Base-by-base conservation (phyloP, 1,140 invertebrate genomes). In the Bilobella aurantiaca region DNA sequence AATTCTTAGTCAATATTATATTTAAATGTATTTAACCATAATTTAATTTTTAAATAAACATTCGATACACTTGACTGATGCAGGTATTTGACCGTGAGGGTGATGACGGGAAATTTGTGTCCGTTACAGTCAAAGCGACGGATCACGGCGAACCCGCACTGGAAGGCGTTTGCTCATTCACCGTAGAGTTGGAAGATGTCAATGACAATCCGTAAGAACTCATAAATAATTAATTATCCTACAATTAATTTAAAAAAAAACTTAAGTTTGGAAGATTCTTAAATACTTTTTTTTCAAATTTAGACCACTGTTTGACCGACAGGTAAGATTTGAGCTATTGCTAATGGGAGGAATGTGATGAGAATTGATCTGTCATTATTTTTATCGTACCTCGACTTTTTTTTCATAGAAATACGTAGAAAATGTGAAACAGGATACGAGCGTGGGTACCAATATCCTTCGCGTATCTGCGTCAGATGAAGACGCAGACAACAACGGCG, bases 381-480 rank as follows among this genome's bases (percentile, higher is more conserved):
- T n/a, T n/a, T n/a, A n/a, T n/a, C n/a, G n/a, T n/a, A n/a, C n/a
- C n/a, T n/a, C n/a, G n/a, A n/a, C n/a, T 56, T 68, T 64, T 63
- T 69, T 63, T 69, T 80, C 81, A 32, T 78, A 93, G 90, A 93
- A 93, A 90, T 96, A 95, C 78, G 87, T 93, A 67, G 93, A 96
- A 78, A 94, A 95, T 79, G 91, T 96, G 14, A 95, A 95, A 79
- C 93, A 96, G 82, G 93, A 96, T 76, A 93, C 92, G 27, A 93
- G 90, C 78, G 92, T 93, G 71, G 92, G 92, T 47, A 94, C 91
- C 31, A 95, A 94, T 77, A 95, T 96, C 71, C 79, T 96, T 57
- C 83, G 92, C 75, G 91, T 96, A 2, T 95, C 91, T 1, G 93
- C 93, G 67, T 93, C 90, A 37, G 93, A 96, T 75, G 92, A 95